Evolutionary conservation across 2,113 vertebrate species (phyloP).

Genomic region (Hippotragus niger): DNA sequence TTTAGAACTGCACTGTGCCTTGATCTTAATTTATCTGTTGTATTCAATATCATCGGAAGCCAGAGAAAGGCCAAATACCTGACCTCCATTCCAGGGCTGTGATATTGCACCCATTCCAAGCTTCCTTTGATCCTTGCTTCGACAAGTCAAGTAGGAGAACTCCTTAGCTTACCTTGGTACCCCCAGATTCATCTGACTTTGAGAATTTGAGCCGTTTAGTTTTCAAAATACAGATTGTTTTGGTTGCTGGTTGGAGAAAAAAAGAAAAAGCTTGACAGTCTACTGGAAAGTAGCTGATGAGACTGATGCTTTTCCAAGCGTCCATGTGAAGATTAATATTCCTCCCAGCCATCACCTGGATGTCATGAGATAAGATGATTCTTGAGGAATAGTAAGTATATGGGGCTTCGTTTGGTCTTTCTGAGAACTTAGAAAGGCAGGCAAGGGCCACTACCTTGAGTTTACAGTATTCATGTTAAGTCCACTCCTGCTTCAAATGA

Average conservation of each 20-base stretch:
- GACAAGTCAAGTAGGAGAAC: constrained; percentile 40
- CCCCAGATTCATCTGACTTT: background rate
- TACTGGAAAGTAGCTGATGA: background rate
- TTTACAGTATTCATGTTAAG: background rate
- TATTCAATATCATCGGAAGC: constrained; percentile 67
- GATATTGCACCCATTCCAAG: constrained; percentile 35
- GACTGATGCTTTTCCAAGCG: background rate
- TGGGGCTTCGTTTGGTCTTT: background rate
- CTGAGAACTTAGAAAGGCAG: background rate
- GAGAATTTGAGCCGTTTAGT: background rate
- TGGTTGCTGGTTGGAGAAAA: background rate
- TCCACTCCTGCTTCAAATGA: background rate
- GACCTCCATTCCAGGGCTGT: constrained; percentile 55
- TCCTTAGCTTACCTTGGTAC: constrained; percentile 41
- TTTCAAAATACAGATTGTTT: constrained; percentile 17
- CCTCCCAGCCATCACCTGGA: background rate
- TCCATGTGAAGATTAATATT: background rate
- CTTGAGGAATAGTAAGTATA: background rate
- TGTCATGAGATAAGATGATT: background rate
- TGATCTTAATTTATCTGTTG: constrained; percentile 76
- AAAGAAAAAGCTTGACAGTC: background rate
- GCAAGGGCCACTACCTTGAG: background rate
- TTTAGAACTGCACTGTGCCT: constrained; percentile 62
- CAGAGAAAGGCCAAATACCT: constrained; percentile 47
- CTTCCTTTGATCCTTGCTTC: constrained; percentile 61